Evolutionary conservation across 35 echinoderm and acorn worm genomes (phyloP).

Genomic region (Hemicentrotus pulcherrimus): DNA sequence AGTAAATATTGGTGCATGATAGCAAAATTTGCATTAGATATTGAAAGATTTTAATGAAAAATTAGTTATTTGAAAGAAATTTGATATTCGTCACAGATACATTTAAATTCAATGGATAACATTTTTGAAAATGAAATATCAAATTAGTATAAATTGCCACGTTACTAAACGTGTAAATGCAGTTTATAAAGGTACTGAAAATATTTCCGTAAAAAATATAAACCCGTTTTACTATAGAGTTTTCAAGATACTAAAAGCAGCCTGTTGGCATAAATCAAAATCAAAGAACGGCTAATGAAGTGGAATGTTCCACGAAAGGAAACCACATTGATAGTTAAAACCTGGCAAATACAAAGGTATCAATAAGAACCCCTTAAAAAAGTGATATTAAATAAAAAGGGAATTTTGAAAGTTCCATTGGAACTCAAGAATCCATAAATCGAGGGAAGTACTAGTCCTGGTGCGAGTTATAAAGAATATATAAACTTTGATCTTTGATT

Average conservation of each 20-base stretch:
- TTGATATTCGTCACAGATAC: not conserved
- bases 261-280: not conserved
- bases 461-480: too few relatives aligned
- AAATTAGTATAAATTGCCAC: not conserved
- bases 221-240: not conserved
- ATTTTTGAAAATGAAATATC: not conserved
- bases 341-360: not conserved
- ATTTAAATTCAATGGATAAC: not conserved
- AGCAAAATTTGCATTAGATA: not conserved
- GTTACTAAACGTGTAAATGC: not conserved
- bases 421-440: too few relatives aligned
- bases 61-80: not conserved
- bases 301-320: not conserved
- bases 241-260: not conserved
- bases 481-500: too few relatives aligned
- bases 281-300: not conserved
- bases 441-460: too few relatives aligned
- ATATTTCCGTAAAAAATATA: not conserved
- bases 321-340: not conserved
- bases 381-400: too few relatives aligned
- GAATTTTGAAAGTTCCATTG: too few relatives aligned
- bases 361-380: too few relatives aligned
- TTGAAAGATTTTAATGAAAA: not conserved
- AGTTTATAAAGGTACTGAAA: not conserved
- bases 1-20: not conserved